These are phyloP conservation scores for Plagodis pulveraria DNA, from an alignment of 2,888 invertebrate genomes.

Conservation along the genomic window DNA sequence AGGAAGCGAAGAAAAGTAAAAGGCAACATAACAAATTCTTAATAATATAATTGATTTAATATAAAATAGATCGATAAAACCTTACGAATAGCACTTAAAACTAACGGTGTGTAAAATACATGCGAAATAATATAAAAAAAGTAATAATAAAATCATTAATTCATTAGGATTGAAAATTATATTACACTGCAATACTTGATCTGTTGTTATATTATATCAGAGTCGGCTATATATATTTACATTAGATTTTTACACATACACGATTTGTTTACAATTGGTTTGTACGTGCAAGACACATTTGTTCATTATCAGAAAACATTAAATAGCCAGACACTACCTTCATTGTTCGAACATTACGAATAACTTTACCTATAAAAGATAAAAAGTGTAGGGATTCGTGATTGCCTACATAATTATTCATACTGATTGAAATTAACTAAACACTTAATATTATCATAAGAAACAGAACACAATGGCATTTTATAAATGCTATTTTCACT, in stretches of 20 bases:
- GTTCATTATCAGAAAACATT: not conserved
- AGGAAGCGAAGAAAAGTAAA: constrained; percentile 24
- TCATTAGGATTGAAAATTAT: constrained; percentile 4
- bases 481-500: no score
- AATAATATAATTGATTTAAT: constrained; percentile 31
- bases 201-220: constrained; percentile 2
- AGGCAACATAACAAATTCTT: constrained; percentile 30
- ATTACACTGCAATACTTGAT: constrained; percentile 12
- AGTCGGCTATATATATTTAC: not conserved
- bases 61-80: constrained; percentile 39
- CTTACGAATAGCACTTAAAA: constrained; percentile 39
- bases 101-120: constrained; percentile 33
- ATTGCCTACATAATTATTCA: no score
- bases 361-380: not conserved
- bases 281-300: constrained; percentile 7
- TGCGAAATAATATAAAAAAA: constrained; percentile 13
- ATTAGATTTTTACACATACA: not conserved
- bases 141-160: constrained; percentile 7
- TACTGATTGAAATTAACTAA: no score
- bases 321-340: no score
- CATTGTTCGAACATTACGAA: not conserved
- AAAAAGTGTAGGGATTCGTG: no score
- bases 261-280: constrained; percentile 1
- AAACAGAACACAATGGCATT: no score
- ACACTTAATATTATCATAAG: no score